Percentiles rank a stretch among this genome's conserved stretches.
Evolutionary conservation across 1,140 invertebrate species (phyloP).

Genomic region (Drosophila sturtevanti): DNA sequence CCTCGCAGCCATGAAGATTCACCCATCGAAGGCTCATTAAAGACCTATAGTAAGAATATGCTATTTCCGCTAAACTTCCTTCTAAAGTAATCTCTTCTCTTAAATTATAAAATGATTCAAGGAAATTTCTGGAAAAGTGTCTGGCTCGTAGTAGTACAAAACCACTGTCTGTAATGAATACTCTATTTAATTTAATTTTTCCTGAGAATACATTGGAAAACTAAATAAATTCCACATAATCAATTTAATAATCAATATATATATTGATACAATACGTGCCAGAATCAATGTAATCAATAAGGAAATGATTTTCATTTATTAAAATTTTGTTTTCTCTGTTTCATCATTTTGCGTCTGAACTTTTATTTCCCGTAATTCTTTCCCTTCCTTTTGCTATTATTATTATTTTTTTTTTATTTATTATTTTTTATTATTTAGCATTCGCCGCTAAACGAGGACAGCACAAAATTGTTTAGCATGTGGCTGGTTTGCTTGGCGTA

Average conservation of each 20-base stretch:
- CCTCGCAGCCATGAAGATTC: no score
- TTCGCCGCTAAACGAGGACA: constrained; percentile 40
- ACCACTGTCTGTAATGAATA: no score
- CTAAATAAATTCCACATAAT: not conserved
- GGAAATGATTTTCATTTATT: not conserved
- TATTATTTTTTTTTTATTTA: not conserved
- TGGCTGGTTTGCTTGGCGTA: constrained; percentile 9
- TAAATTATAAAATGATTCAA: no score
- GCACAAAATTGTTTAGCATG: constrained; percentile 45
- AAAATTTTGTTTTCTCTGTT: not conserved
- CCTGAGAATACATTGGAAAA: not conserved
- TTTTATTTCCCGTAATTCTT: not conserved
- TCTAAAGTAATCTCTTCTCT: no score
- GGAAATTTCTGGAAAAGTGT: no score
- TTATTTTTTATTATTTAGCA: no score
- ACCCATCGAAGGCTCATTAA: no score
- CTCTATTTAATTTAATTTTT: no score
- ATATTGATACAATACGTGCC: not conserved
- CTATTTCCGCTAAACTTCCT: no score
- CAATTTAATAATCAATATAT: not conserved
- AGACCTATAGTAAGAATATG: no score
- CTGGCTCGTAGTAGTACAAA: no score
- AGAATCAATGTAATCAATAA: not conserved
- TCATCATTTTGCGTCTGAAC: not conserved
- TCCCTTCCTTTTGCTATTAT: not conserved